Evolutionary conservation across 2,113 vertebrate genomes (phyloP).

Genomic region (Pterophyllum scalare): DNA sequence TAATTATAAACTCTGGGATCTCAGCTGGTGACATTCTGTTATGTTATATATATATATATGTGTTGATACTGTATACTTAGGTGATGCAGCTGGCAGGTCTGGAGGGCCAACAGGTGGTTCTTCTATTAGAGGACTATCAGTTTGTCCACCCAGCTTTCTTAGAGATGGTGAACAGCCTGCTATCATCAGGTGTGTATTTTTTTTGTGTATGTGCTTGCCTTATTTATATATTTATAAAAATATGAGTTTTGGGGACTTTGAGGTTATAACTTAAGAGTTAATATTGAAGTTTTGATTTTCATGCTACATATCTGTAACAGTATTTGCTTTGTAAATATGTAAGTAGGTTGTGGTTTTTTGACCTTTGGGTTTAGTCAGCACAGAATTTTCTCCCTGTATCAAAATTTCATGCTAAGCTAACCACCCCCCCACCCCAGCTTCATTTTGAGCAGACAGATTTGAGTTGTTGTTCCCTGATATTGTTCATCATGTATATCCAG

Average conservation of each 20-base stretch:
- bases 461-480: background rate
- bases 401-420: background rate
- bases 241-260: background rate
- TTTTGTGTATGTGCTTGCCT: background rate
- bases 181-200: slow-evolving; percentile 88
- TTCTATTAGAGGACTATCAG: slow-evolving; percentile 95
- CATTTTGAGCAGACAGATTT: background rate
- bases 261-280: background rate
- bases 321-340: background rate
- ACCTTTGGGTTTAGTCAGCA: background rate
- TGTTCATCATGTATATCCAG: background rate
- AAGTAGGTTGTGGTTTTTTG: background rate
- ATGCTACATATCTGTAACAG: background rate
- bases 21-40: background rate
- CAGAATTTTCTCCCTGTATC: background rate
- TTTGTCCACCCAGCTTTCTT: slow-evolving; percentile 91
- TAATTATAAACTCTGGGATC: background rate
- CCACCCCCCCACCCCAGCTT: background rate
- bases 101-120: slow-evolving; percentile 91
- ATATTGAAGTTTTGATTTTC: background rate
- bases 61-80: slow-evolving; percentile 70
- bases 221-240: background rate
- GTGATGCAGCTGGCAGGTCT: slow-evolving; percentile 92
- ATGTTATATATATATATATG: background rate
- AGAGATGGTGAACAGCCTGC: slow-evolving; percentile 97